These are phyloP conservation scores for Pontoporia blainvillei DNA, from an alignment of 2,113 vertebrate genomes.

Conservation along the genomic window DNA sequence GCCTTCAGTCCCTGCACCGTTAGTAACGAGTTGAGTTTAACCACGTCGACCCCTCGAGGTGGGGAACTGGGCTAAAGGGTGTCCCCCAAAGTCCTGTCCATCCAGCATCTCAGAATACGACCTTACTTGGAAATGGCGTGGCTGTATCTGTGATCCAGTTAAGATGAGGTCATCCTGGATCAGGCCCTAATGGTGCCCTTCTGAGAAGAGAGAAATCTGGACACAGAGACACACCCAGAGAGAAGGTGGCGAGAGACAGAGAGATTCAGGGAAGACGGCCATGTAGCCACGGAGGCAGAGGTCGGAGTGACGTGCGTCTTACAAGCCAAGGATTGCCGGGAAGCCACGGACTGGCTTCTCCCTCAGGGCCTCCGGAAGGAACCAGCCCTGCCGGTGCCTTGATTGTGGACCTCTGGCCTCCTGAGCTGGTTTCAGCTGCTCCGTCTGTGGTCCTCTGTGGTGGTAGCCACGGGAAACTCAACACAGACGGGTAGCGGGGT, in stretches of 20 bases:
- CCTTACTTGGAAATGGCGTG: not conserved
- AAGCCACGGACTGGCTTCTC: fast-evolving
- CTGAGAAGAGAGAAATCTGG: not conserved
- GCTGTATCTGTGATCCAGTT: not conserved
- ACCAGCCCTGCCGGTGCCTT: not conserved
- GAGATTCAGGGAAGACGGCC: not conserved
- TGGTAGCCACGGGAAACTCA: not conserved
- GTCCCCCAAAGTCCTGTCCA: not conserved
- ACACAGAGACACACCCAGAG: not conserved
- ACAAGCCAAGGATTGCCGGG: fast-evolving
- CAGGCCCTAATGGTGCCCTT: not conserved
- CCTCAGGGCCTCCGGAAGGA: not conserved
- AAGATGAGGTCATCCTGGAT: not conserved
- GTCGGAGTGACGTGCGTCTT: fast-evolving
- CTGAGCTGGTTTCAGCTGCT: not conserved
- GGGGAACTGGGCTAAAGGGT: fast-evolving
- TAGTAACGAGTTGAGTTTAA: not conserved
- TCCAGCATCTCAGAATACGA: not conserved
- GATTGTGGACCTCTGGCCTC: not conserved
- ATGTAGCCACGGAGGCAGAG: fast-evolving
- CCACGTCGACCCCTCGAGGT: not conserved
- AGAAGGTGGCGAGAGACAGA: not conserved
- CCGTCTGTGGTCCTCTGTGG: fast-evolving
- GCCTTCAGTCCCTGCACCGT: not conserved
- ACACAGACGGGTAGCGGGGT: fast-evolving